Percentiles rank a stretch among this genome's conserved stretches.
Conservation (phyloP, 2,888 invertebrate species). For the Baccha elongata region DNA sequence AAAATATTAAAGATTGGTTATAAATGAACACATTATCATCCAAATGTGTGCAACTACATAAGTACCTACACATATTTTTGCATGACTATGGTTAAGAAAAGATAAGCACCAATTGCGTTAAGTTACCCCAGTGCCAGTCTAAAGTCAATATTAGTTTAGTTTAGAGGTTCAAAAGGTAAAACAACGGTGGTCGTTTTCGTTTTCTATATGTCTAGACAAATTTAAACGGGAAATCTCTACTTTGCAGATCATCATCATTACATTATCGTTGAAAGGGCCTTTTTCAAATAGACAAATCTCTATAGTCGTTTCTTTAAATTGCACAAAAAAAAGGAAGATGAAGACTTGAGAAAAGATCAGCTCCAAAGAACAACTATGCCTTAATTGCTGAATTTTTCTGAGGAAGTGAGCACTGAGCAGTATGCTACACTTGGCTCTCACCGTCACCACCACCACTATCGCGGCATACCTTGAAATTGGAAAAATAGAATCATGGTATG, state of each 20-base stretch:
- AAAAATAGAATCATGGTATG: background rate
- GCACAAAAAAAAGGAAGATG: background rate
- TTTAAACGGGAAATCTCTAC: constrained; percentile 16
- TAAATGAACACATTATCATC: too few species aligned
- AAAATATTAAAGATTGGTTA: too few species aligned
- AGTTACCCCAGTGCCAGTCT: too few species aligned
- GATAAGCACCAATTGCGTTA: too few species aligned
- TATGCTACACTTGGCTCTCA: background rate
- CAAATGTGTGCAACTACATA: too few species aligned
- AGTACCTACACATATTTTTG: too few species aligned
- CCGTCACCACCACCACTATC: background rate
- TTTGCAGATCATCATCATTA: constrained; percentile 3
- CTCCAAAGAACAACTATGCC: background rate
- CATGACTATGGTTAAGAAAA: too few species aligned
- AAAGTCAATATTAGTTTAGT: too few species aligned
- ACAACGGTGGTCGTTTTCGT: too few species aligned
- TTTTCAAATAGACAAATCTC: constrained; percentile 3
- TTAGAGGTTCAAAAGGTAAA: too few species aligned
- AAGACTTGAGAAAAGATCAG: background rate
- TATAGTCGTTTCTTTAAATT: background rate
- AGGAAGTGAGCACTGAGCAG: background rate
- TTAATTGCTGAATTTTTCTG: background rate
- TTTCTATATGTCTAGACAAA: background rate
- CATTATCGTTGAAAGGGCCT: background rate
- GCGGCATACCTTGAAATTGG: constrained; percentile 3